These are phyloP conservation scores for Neuroterus valhalla DNA, from an alignment of 1,140 invertebrate genomes.

Conservation along the genomic window DNA sequence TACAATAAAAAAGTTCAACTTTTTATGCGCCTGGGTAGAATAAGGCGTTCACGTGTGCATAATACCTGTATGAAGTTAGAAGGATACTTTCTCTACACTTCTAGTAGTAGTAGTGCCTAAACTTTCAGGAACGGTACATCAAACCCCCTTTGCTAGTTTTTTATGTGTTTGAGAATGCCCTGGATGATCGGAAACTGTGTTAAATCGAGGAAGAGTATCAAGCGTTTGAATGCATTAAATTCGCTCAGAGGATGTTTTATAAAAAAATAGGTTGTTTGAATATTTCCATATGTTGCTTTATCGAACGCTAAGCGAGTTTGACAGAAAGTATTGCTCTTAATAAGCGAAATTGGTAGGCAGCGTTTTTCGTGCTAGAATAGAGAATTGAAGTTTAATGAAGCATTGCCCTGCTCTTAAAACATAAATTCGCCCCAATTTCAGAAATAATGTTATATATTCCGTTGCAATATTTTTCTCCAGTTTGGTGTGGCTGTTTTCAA, in stretches of 20 bases:
- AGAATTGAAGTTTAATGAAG: background rate
- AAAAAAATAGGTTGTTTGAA: slow-evolving; percentile 5
- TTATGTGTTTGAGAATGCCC: background rate
- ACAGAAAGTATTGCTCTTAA: slow-evolving; percentile 1
- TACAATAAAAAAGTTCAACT: too few species aligned
- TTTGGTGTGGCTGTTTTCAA: too few species aligned
- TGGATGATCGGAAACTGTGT: background rate
- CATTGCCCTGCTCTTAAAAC: background rate
- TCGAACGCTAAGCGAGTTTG: slow-evolving; percentile 4
- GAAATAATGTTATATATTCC: too few species aligned
- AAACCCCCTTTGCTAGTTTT: background rate
- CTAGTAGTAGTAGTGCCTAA: too few species aligned
- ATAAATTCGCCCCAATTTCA: too few species aligned
- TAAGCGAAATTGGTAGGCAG: background rate
- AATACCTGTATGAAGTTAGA: too few species aligned
- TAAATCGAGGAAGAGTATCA: background rate
- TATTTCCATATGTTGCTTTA: background rate
- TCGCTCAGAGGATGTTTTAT: background rate
- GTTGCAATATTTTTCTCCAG: too few species aligned
- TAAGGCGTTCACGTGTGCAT: too few species aligned
- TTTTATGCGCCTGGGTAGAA: too few species aligned
- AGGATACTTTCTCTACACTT: too few species aligned
- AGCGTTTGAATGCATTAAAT: background rate
- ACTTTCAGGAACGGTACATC: too few species aligned
- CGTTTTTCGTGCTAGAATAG: background rate